A percentile compares a stretch with the other conserved stretches of the same genome.
phyloP scores from a whole-genome alignment of 1,140 invertebrate species.

The Lasioglossum baleicum region DNA sequence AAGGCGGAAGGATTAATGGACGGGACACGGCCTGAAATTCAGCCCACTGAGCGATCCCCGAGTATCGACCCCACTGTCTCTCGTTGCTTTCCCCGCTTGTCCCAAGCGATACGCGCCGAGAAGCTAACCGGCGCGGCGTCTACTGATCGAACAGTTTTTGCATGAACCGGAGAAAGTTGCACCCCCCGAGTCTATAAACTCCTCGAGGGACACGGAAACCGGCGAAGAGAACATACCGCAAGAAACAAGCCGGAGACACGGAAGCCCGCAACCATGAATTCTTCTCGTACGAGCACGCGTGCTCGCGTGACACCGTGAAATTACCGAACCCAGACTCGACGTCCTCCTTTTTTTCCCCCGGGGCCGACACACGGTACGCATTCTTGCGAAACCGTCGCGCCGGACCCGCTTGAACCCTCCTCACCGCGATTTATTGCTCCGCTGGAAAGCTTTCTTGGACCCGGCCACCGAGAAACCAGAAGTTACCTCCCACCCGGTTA shows the following conservation, averaged over 20 bases:
- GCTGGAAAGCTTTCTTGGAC: background rate
- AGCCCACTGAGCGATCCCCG: too few species aligned
- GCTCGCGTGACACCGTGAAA: constrained; percentile 49
- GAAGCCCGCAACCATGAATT: background rate
- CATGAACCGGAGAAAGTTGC: background rate
- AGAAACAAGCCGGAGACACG: background rate
- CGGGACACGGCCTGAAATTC: constrained; percentile 8
- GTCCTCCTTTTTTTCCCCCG: constrained; percentile 4
- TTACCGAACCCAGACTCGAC: constrained; percentile 34
- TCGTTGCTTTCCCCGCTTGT: too few species aligned
- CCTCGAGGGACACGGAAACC: background rate
- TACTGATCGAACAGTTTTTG: background rate
- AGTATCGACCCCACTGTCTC: too few species aligned
- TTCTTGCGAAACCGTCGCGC: constrained; percentile 16
- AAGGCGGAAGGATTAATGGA: constrained; percentile 20
- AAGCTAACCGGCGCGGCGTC: background rate
- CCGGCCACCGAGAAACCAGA: background rate
- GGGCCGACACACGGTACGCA: constrained; percentile 27
- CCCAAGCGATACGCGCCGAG: too few species aligned
- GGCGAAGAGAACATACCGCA: too few species aligned
- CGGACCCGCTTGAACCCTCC: background rate
- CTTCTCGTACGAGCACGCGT: constrained; percentile 34
- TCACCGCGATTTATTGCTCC: background rate
- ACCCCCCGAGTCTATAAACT: background rate
- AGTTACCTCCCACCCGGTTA: background rate